phyloP scores from a whole-genome alignment of 1,140 invertebrate species.

The Atopsyche davidsoni region DNA sequence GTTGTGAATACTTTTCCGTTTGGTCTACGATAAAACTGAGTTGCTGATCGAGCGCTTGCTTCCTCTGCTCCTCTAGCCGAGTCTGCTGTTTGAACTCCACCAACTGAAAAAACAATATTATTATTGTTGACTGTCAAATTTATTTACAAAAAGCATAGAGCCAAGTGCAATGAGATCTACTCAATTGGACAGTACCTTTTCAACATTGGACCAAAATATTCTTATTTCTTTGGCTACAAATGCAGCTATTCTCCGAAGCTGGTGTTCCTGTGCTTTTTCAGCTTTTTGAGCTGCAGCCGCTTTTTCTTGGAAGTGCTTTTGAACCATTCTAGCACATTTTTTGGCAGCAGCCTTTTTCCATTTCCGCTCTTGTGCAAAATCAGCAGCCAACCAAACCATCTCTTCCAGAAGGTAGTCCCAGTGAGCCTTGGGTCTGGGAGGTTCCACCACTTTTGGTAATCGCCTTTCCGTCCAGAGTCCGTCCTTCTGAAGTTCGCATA shows the following conservation, averaged over 20 bases:
- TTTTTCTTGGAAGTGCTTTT: constrained; percentile 94
- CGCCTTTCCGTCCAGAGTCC: constrained; percentile 90
- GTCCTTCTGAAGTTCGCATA: constrained; percentile 80
- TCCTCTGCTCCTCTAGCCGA: constrained; percentile 88
- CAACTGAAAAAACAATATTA: constrained; percentile 50
- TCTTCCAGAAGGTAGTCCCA: constrained; percentile 99
- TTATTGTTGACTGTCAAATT: background rate
- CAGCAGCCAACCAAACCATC: constrained; percentile 96
- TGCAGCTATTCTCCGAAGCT: constrained; percentile 79
- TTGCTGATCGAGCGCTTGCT: constrained; percentile 94
- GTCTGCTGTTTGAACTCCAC: constrained; percentile 93
- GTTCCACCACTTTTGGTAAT: constrained; percentile 89
- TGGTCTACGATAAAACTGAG: constrained; percentile 98
- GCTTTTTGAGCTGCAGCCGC: constrained; percentile 81
- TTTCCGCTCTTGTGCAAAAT: constrained; percentile 95
- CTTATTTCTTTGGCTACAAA: constrained; percentile 90
- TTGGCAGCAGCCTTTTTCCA: constrained; percentile 95
- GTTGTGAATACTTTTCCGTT: constrained; percentile 95
- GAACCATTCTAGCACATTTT: constrained; percentile 87
- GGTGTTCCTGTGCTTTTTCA: constrained; percentile 85
- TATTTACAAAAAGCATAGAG: constrained; percentile 5
- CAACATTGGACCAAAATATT: constrained; percentile 94
- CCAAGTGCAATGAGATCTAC: constrained; percentile 14
- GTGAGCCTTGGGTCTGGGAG: constrained; percentile 84
- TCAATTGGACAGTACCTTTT: too few species aligned